Percentiles rank a stretch among this genome's conserved stretches.
phyloP scores from a whole-genome alignment of 2,888 invertebrate genomes.

The Calameuta filiformis region DNA sequence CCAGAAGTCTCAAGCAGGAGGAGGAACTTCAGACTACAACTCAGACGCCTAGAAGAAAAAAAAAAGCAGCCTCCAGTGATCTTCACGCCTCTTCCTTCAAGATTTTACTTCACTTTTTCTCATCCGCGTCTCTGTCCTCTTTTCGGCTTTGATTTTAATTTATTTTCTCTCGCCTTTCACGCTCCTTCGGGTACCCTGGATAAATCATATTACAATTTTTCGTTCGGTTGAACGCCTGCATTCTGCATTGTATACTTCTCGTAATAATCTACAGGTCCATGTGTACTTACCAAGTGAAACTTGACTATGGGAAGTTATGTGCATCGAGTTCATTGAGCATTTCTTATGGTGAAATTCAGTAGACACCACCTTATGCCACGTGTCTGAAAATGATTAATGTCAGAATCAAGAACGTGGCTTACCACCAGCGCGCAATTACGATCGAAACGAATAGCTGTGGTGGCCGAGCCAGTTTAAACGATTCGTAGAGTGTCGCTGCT shows the following conservation, averaged over 20 bases:
- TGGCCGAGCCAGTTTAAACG: conserved; percentile 6
- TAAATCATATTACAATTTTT: not conserved
- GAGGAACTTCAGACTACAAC: conserved; percentile 29
- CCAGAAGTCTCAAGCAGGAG: conserved; percentile 28
- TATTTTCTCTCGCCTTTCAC: not conserved
- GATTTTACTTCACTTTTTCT: not conserved
- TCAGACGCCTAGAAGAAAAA: not conserved
- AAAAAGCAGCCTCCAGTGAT: not conserved
- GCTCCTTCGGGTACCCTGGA: not conserved
- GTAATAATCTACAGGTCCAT: not conserved
- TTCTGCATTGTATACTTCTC: not conserved
- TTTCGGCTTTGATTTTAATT: not conserved
- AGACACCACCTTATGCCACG: not conserved
- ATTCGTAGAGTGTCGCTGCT: conserved; percentile 1
- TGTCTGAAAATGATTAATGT: conserved; percentile 3
- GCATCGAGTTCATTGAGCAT: conserved; percentile 31
- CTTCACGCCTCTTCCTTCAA: not conserved
- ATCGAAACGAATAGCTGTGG: conserved; percentile 7
- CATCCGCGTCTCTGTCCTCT: not conserved
- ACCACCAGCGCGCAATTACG: conserved; percentile 31
- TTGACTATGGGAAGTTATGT: not conserved
- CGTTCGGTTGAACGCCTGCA: not conserved
- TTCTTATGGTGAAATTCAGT: not conserved
- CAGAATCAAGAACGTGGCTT: not conserved
- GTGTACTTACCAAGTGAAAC: not conserved